Conservation (phyloP, 2,888 invertebrate genomes). For the Oscheius myriophilus region DNA sequence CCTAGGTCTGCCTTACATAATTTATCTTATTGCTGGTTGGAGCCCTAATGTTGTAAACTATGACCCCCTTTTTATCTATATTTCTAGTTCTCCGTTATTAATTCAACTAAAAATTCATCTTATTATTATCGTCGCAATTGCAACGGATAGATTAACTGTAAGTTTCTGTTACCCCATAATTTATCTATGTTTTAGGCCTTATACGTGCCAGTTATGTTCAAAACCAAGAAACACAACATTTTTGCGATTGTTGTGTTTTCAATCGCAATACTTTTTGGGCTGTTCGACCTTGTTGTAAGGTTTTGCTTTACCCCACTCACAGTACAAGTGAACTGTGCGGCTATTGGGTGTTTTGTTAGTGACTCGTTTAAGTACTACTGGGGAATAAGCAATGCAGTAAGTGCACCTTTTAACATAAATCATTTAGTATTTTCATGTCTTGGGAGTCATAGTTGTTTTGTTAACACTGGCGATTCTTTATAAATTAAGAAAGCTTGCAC, state of each 20-base stretch:
- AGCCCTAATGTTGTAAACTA: no score
- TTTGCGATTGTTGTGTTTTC: not conserved
- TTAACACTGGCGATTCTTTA: not conserved
- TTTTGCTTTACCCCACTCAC: not conserved
- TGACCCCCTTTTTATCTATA: not conserved
- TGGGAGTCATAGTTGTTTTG: not conserved
- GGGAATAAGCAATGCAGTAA: constrained; percentile 15
- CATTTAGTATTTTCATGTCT: not conserved
- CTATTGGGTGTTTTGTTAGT: constrained; percentile 17
- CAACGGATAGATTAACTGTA: not conserved
- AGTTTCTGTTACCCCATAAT: not conserved
- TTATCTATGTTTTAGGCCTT: not conserved
- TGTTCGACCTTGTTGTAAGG: not conserved
- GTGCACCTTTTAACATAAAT: not conserved
- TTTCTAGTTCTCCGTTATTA: not conserved
- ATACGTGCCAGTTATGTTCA: not conserved
- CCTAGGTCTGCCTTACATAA: no score
- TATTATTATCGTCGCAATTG: not conserved
- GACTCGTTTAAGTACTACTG: constrained; percentile 4
- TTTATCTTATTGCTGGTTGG: no score
- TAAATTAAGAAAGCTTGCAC: not conserved
- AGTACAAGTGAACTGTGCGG: not conserved
- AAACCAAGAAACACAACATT: not conserved
- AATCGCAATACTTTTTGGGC: not conserved
- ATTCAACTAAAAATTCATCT: constrained; percentile 9